These are phyloP conservation scores for Panagrolaimus sp. DNA, from an alignment of 1,140 invertebrate genomes.

Conservation along the genomic window DNA sequence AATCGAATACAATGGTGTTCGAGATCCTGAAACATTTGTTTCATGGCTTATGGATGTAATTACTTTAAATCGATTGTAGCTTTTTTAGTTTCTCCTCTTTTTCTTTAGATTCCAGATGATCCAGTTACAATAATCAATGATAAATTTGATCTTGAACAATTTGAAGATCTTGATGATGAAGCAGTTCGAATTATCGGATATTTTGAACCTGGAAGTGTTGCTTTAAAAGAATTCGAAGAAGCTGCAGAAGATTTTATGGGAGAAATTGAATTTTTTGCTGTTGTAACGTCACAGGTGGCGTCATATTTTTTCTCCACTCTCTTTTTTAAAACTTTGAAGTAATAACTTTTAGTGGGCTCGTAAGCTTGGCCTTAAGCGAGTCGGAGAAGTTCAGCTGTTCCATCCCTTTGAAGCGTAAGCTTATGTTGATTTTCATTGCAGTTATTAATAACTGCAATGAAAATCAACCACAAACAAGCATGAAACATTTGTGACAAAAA, in stretches of 20 bases:
- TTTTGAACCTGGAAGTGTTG: slow-evolving; percentile 55
- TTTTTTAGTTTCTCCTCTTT: not conserved
- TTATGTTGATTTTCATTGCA: too few relatives aligned
- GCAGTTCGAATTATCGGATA: slow-evolving; percentile 57
- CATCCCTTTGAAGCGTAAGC: slow-evolving; percentile 57
- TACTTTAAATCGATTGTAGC: not conserved
- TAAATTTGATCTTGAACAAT: slow-evolving; percentile 57
- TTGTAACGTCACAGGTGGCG: slow-evolving; percentile 49
- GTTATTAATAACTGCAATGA: too few relatives aligned
- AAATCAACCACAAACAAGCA: too few relatives aligned
- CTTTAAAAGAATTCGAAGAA: slow-evolving; percentile 57
- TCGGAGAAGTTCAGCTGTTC: slow-evolving; percentile 56
- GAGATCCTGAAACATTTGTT: slow-evolving; percentile 57
- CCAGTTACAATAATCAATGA: slow-evolving; percentile 58
- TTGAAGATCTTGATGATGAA: slow-evolving; percentile 57
- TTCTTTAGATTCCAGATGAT: slow-evolving; percentile 54
- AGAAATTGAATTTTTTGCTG: slow-evolving; percentile 58
- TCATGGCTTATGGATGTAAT: slow-evolving; percentile 57
- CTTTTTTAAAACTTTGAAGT: not conserved
- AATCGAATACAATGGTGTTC: slow-evolving; percentile 57
- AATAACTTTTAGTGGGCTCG: slow-evolving; percentile 47
- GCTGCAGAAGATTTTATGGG: slow-evolving; percentile 58
- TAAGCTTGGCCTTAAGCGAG: slow-evolving; percentile 54
- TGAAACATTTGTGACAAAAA: too few relatives aligned
- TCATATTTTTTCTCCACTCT: slow-evolving; percentile 21